A percentile compares a stretch with the other conserved stretches of the same genome.
Conservation (phyloP, 2,888 invertebrate species). For the Coelinius sp. region DNA sequence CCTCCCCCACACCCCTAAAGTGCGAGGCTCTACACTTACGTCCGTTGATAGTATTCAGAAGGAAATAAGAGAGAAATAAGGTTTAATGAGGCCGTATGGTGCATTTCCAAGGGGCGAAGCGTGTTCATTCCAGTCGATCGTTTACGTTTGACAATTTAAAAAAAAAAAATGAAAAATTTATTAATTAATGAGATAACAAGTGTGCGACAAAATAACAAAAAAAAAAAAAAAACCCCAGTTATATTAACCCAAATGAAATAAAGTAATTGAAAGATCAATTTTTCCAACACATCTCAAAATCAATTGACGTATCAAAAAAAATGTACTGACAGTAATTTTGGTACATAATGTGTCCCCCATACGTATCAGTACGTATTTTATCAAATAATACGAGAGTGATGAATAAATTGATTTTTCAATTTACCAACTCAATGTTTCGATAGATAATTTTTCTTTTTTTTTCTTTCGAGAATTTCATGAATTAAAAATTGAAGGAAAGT, state of each 20-base stretch:
- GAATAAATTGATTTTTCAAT: conserved; percentile 31
- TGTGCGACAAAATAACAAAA: neutral
- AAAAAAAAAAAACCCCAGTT: conserved; percentile 23
- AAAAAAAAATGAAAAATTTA: conserved; percentile 9
- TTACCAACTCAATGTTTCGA: conserved; percentile 36
- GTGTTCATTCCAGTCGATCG: conserved; percentile 59
- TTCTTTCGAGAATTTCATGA: conserved; percentile 17
- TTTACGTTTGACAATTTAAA: conserved; percentile 43
- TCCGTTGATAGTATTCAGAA: conserved; percentile 49
- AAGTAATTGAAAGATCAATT: conserved; percentile 23
- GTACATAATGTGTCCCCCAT: conserved; percentile 3
- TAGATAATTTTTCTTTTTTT: too few relatives aligned
- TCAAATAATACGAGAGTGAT: conserved; percentile 7
- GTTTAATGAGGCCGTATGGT: conserved; percentile 46
- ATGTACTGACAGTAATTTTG: conserved; percentile 10
- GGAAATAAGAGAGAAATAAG: neutral
- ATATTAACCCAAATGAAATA: conserved; percentile 21
- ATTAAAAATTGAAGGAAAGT: conserved; percentile 38
- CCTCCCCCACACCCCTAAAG: conserved; percentile 2
- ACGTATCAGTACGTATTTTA: conserved; percentile 4
- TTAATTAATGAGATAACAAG: neutral
- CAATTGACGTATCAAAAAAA: neutral
- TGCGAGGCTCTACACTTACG: conserved; percentile 42
- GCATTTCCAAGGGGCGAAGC: conserved; percentile 53
- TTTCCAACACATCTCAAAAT: neutral